Evolutionary conservation across 1,140 invertebrate species (phyloP), one percentile per base, ranked within the genome.

Genomic region (Panagrolaimus sp.): DNA sequence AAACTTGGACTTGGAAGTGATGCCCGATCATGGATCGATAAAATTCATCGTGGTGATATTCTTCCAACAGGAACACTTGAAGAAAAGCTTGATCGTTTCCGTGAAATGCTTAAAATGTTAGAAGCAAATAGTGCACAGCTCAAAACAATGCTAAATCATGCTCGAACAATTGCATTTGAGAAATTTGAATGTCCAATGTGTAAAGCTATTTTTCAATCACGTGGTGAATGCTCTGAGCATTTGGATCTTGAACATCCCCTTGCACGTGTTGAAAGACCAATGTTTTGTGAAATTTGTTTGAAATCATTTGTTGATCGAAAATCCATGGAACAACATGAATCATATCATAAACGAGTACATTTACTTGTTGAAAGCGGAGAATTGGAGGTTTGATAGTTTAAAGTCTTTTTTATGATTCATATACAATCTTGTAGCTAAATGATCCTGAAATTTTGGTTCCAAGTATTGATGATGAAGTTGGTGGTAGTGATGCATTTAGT

Each of bases 231-330:
- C 63, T 13, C 47, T 5, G 79, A 82, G 25, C 80, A 82, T 66
- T 11, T 72, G 64, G 72, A 76, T 5, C 42, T 70, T n/a, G 74
- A 81, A 16, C 79, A 81, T 63, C 75, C 74, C 1, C 69, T 72
- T 31, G 66, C 53, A 20, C 63, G 72, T 0, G 62, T 68, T 5
- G 77, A 83, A 46, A 53, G 81, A 31, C 79, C 79, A 1, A 68
- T 78, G 16, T 81, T 82, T 66, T 81, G 79, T 51, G 79, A 81
- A 78, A 72, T 72, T 9, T 81, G 79, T 53, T 53, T 82, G 11
- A 76, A 79, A 20, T 61, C 73, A 0, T 81, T 81, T 66, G 69
- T 63, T 1, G 79, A 81, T 51, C 65, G 74, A 42, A 79, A 78
- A 27, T 74, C 76, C 13, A 68, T 80, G 64, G 78, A 82, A 31